Evolutionary conservation across 2,797 vertebrate species (phyloP), one percentile per base, ranked within the genome.

Genomic region (Megalops cyprinoides): DNA sequence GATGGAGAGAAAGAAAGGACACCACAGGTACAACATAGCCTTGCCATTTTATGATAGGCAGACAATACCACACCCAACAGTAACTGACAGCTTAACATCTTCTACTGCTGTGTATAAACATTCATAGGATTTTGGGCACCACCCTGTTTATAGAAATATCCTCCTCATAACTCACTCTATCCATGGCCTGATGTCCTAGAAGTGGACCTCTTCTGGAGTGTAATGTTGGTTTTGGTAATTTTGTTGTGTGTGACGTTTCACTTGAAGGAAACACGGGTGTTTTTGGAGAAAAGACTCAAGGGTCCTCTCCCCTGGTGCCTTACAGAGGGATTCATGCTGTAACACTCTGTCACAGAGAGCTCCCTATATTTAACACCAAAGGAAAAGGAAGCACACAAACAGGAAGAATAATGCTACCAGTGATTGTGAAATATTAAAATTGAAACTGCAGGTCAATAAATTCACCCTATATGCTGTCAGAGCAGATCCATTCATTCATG

Each of bases 301-400:
- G 88, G 90, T 90, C 85, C 88, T 90, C 89, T 88, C 88, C 88
- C 91, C 86, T 83, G 1, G 84, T 90, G 87, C 84, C 82, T 87
- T 74, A 51, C 84, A 87, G 89, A 90, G 91, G 91, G 91, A 91
- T 90, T 90, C 90, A 89, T 87, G 91, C 93, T 88, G 90, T 90
- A 90, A 90, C 90, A 81, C 91, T 91, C 90, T 88, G 85, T 87
- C 91, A 89, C 90, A 87, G 90, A 89, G 88, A 89, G 90, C 90
- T 89, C 90, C 90, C 92, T 93, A 91, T 93, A 94, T 93, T 92
- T 92, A 93, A 94, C 92, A 94, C 93, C 92, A 92, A 92, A 93
- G 91, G 89, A 86, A 91, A 91, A 91, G 90, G 90, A 89, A 91
- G 92, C 85, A 84, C 89, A 89, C 91, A 89, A 91, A 86, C 91